phyloP scores from a whole-genome alignment of 92 coral and sea anemone genomes.

The Meandrina meandrites region DNA sequence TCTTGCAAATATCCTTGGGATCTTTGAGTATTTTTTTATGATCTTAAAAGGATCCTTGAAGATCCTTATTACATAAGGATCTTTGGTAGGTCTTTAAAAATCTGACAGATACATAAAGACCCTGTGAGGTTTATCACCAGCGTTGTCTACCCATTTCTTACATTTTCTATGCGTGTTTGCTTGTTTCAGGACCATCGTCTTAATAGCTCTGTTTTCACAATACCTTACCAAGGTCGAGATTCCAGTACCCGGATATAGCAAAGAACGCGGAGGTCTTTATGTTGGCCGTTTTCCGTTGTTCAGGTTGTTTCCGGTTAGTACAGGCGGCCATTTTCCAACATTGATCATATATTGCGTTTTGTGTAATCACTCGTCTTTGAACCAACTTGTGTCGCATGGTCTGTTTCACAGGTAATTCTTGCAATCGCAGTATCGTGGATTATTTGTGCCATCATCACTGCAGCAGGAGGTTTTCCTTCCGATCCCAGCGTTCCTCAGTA shows the following conservation, averaged over 20 bases:
- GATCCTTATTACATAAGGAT: too few relatives aligned
- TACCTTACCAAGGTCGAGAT: constrained; percentile 66
- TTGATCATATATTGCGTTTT: neutral
- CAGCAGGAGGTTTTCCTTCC: constrained; percentile 76
- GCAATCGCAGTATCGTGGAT: constrained; percentile 79
- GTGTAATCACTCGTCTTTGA: neutral
- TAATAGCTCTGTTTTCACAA: constrained; percentile 81
- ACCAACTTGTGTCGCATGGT: too few relatives aligned
- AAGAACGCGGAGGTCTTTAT: constrained; percentile 54
- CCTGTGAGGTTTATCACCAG: too few relatives aligned
- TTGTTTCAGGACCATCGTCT: constrained; percentile 75
- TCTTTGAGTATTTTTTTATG: too few relatives aligned
- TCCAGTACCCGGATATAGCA: constrained; percentile 73
- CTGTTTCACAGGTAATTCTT: constrained; percentile 62
- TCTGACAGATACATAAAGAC: too few relatives aligned
- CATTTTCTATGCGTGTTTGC: neutral
- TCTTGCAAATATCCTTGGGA: too few relatives aligned
- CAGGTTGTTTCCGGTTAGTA: constrained; percentile 89
- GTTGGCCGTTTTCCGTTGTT: constrained; percentile 67
- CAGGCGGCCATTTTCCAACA: too few relatives aligned
- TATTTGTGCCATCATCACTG: constrained; percentile 83
- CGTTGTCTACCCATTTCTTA: too few relatives aligned
- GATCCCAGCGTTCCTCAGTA: constrained; percentile 58
- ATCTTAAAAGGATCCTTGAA: too few relatives aligned
- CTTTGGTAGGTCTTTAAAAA: too few relatives aligned